A percentile compares a stretch with the other conserved stretches of the same genome.
Conservation (phyloP, 2,888 invertebrate species). For the Periphyllus acericola region DNA sequence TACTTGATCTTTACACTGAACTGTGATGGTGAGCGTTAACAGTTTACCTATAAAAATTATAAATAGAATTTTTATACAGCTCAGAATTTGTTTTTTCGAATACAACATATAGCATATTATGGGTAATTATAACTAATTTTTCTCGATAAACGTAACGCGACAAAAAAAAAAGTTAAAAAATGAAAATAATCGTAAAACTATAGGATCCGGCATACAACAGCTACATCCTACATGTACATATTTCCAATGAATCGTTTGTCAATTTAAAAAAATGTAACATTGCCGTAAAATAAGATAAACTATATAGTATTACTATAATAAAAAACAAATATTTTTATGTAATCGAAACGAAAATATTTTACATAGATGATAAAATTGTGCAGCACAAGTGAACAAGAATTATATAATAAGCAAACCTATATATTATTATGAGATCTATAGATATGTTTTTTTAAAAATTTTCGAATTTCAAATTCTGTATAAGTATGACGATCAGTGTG, state of each 20-base stretch:
- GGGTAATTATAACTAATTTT: neutral
- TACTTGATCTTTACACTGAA: conserved; percentile 79
- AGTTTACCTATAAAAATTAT: conserved; percentile 77
- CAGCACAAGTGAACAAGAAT: too few relatives aligned
- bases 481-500: too few relatives aligned
- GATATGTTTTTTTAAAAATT: too few relatives aligned
- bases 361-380: too few relatives aligned
- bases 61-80: neutral
- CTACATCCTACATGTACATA: neutral
- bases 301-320: neutral
- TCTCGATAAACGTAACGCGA: neutral
- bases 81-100: neutral
- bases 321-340: neutral
- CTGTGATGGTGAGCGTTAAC: conserved; percentile 93
- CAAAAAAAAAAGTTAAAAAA: neutral
- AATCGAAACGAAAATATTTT: too few relatives aligned
- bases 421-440: too few relatives aligned
- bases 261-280: neutral
- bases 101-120: neutral
- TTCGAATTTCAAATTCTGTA: too few relatives aligned
- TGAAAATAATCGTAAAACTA: neutral
- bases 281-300: neutral
- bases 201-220: neutral
- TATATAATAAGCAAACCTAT: too few relatives aligned
- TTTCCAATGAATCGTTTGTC: neutral